These are phyloP conservation scores for Epizoanthus scotinus DNA, from an alignment of 92 coral and sea anemone species.

Conservation along the genomic window DNA sequence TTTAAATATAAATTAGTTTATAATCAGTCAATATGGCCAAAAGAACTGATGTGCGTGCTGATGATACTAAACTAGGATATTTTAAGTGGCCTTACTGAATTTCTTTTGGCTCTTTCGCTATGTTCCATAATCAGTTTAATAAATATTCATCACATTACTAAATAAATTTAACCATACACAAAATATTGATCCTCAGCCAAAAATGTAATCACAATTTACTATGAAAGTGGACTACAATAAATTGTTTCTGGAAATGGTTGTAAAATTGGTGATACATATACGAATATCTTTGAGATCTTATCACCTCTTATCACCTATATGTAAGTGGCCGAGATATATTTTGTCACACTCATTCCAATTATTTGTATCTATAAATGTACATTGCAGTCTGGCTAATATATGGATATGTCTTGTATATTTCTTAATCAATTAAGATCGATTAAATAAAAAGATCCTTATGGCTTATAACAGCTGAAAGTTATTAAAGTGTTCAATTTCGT, in stretches of 20 bases:
- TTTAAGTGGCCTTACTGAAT: too few relatives aligned
- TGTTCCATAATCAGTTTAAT: too few relatives aligned
- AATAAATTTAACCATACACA: neutral
- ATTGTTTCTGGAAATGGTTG: neutral
- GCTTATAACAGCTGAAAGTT: neutral
- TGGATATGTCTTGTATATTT: conserved; percentile 8
- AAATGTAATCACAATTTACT: neutral
- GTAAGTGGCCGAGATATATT: neutral
- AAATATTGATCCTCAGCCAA: neutral
- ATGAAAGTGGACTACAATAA: neutral
- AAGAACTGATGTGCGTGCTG: too few relatives aligned
- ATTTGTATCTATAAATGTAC: neutral
- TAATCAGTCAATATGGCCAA: too few relatives aligned
- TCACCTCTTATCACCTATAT: neutral
- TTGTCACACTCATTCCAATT: neutral
- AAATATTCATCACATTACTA: too few relatives aligned
- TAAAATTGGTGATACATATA: neutral
- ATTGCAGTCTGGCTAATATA: neutral
- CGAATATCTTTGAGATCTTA: too few relatives aligned
- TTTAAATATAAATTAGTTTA: too few relatives aligned
- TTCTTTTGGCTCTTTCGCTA: neutral
- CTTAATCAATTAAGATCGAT: conserved; percentile 27
- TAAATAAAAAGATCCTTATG: neutral
- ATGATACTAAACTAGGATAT: too few relatives aligned
- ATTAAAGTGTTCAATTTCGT: neutral